These are phyloP conservation scores for Ivindomyrus marchei DNA, from an alignment of 2,113 vertebrate species.

Conservation along the genomic window DNA sequence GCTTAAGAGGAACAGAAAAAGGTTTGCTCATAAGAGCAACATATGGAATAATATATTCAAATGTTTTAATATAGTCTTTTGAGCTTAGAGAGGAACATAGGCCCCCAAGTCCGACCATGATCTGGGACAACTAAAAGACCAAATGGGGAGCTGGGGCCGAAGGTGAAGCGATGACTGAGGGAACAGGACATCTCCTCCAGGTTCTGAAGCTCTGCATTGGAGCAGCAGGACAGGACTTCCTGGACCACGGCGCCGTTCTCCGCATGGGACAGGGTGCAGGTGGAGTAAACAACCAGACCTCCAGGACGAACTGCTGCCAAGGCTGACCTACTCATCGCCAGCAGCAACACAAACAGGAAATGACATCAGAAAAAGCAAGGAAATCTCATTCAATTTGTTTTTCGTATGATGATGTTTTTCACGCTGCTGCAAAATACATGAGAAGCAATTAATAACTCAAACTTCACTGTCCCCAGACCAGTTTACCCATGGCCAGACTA, in stretches of 20 bases:
- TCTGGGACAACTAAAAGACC: conserved; percentile 81
- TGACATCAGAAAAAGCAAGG: background rate
- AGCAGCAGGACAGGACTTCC: conserved; percentile 62
- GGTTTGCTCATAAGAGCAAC: background rate
- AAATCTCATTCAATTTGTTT: background rate
- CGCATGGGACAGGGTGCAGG: conserved; percentile 80
- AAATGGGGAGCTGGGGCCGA: conserved; percentile 52
- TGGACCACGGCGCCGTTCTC: conserved; percentile 80
- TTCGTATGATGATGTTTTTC: background rate
- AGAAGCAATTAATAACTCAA: background rate
- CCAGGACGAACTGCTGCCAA: conserved; percentile 77
- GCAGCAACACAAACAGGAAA: background rate
- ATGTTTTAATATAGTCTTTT: conserved; percentile 50
- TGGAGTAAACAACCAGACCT: conserved; percentile 84
- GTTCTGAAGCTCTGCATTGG: conserved; percentile 62
- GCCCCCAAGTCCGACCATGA: conserved; percentile 77
- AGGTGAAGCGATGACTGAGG: conserved; percentile 67
- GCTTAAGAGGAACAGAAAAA: background rate
- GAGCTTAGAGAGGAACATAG: conserved; percentile 85
- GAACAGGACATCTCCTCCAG: conserved; percentile 59
- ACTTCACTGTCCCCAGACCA: background rate
- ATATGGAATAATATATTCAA: background rate
- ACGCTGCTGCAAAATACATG: background rate
- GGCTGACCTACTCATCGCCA: conserved; percentile 69
- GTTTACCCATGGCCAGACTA: background rate